A percentile compares a stretch with the other conserved stretches of the same genome.
Conservation (phyloP, 2,113 vertebrate genomes). For the Callopanchax toddi region DNA sequence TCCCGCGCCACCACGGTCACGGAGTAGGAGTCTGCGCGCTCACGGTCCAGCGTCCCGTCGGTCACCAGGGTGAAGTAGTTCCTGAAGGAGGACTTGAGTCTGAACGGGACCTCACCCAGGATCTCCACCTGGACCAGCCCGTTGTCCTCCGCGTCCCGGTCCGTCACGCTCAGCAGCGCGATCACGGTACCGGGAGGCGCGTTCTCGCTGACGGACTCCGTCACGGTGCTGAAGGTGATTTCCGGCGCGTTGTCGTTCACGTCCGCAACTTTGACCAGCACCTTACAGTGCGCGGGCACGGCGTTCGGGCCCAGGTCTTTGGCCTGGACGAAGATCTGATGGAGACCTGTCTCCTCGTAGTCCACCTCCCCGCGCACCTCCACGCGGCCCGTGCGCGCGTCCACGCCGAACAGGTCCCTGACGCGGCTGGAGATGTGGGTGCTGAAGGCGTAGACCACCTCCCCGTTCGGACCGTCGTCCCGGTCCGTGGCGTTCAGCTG, state of each 20-base stretch:
- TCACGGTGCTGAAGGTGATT: conserved; percentile 96
- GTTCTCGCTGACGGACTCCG: conserved; percentile 93
- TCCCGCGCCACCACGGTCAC: conserved; percentile 93
- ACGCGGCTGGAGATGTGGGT: conserved; percentile 92
- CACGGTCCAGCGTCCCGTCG: conserved; percentile 91
- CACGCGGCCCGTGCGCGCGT: conserved; percentile 89
- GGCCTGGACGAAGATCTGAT: conserved; percentile 96
- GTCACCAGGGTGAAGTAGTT: conserved; percentile 96
- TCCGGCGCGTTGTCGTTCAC: conserved; percentile 96
- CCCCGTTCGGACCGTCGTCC: conserved; percentile 94
- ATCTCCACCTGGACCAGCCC: conserved; percentile 94
- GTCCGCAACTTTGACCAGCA: conserved; percentile 90
- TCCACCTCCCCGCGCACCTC: conserved; percentile 94
- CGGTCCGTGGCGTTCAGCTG: conserved; percentile 95
- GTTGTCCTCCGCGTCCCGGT: conserved; percentile 93
- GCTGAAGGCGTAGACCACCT: conserved; percentile 94
- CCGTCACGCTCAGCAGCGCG: conserved; percentile 93
- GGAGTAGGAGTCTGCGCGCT: conserved; percentile 89
- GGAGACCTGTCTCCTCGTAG: conserved; percentile 91
- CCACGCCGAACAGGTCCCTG: conserved; percentile 91
- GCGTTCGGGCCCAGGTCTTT: conserved; percentile 96
- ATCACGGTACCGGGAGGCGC: conserved; percentile 94
- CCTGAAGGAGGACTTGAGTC: conserved; percentile 92
- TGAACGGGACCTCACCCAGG: conserved; percentile 92
- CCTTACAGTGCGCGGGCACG: conserved; percentile 96